Conservation (phyloP, 2,113 vertebrate genomes). For the Percopsis transmontana region DNA sequence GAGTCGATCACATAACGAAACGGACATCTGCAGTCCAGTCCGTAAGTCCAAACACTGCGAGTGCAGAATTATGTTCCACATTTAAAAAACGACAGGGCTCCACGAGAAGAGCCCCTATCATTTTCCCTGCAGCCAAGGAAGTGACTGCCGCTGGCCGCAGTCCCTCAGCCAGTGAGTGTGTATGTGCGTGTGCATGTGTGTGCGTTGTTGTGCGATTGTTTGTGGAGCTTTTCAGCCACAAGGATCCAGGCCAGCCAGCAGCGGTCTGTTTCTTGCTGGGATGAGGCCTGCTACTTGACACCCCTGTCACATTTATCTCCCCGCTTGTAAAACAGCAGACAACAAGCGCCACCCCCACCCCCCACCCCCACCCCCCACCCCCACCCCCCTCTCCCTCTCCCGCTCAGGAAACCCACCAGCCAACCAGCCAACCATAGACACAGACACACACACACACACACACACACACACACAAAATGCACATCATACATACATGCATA, state of each 20-base stretch:
- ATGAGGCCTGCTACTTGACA: conserved; percentile 63
- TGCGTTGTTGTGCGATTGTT: conserved; percentile 55
- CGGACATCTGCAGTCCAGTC: conserved; percentile 17
- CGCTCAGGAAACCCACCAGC: conserved; percentile 35
- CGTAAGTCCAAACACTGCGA: too few relatives aligned
- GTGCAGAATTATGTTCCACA: conserved; percentile 3
- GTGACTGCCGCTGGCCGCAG: conserved; percentile 50
- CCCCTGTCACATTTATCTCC: conserved; percentile 57
- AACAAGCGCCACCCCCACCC: conserved; percentile 46
- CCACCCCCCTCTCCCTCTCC: conserved; percentile 38
- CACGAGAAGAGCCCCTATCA: conserved; percentile 27
- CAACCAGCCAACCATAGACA: too few relatives aligned
- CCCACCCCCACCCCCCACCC: conserved; percentile 31
- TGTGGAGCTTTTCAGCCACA: conserved; percentile 54
- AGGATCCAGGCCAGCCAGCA: conserved; percentile 57
- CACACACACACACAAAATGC: conserved; percentile 13
- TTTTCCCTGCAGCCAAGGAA: conserved; percentile 43
- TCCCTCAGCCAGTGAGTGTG: conserved; percentile 36
- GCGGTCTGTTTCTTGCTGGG: conserved; percentile 57
- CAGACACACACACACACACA: conserved; percentile 29
- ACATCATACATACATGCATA: background rate
- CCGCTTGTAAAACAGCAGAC: conserved; percentile 69
- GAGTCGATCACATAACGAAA: conserved; percentile 19
- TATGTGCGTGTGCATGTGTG: conserved; percentile 26
- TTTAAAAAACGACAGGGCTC: conserved; percentile 13